Percentiles rank a stretch among this genome's conserved stretches.
Evolutionary conservation across 2,797 vertebrate species (phyloP).

Genomic region (Anguilla anguilla): DNA sequence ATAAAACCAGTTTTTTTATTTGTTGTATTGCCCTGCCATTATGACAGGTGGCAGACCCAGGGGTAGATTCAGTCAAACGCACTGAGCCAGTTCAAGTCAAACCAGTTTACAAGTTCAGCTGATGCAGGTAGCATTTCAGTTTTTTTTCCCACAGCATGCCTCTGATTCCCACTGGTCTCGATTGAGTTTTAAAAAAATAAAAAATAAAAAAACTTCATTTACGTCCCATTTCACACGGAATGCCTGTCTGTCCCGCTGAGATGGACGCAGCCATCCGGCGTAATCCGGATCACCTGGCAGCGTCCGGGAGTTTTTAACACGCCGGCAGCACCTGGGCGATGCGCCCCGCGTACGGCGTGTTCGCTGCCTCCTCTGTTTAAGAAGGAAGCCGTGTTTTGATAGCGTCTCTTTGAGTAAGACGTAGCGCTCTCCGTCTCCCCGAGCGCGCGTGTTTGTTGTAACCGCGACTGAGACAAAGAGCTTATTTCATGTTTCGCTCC

Average conservation of each 20-base stretch:
- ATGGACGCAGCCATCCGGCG: background rate
- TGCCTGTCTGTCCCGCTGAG: background rate
- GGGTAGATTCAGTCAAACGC: no score
- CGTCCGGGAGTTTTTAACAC: background rate
- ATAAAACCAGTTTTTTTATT: no score
- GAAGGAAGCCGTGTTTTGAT: background rate
- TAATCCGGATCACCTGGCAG: background rate
- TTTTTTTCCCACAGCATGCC: background rate
- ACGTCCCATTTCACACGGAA: background rate
- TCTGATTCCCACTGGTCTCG: background rate
- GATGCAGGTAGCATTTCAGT: background rate
- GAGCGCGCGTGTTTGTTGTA: background rate
- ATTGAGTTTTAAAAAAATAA: background rate
- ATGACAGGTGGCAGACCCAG: no score
- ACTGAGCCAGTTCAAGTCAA: no score
- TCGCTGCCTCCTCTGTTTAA: background rate
- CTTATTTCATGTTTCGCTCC: background rate
- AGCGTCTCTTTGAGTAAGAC: background rate
- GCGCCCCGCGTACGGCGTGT: background rate
- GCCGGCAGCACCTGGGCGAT: background rate
- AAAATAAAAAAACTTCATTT: background rate
- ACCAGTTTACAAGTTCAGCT: background rate
- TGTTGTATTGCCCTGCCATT: no score
- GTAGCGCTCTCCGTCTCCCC: background rate
- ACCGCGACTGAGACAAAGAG: background rate